Evolutionary conservation across 2,888 invertebrate species (phyloP).

Genomic region (Cryptus viduatorius): DNA sequence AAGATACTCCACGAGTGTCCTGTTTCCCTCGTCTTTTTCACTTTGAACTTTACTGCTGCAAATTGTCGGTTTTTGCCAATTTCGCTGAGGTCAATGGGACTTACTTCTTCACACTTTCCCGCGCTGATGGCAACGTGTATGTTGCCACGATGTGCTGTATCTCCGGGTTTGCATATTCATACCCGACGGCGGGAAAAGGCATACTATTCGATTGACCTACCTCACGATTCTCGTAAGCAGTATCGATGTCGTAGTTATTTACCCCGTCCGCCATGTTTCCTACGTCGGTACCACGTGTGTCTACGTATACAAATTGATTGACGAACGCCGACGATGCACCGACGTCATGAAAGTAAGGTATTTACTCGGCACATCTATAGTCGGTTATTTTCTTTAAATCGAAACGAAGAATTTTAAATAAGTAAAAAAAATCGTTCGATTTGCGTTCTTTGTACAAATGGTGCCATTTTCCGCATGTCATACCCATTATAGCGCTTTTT

Average conservation of each 20-base stretch:
- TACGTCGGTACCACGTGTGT: not conserved
- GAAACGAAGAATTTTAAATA: not conserved
- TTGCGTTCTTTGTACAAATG: too few relatives aligned
- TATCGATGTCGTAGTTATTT: not conserved
- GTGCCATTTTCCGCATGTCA: too few relatives aligned
- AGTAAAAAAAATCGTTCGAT: too few relatives aligned
- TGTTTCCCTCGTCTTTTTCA: conserved; percentile 16
- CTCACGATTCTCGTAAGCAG: conserved; percentile 42
- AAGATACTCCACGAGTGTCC: not conserved
- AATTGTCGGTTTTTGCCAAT: conserved; percentile 46
- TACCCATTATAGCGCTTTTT: too few relatives aligned
- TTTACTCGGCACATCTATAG: not conserved
- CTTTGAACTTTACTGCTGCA: not conserved
- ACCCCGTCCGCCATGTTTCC: not conserved
- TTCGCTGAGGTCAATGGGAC: not conserved
- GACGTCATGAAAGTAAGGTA: not conserved
- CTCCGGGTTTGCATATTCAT: not conserved
- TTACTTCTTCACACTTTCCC: conserved; percentile 46
- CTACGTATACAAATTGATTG: not conserved
- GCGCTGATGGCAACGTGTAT: conserved; percentile 28
- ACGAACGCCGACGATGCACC: conserved; percentile 1
- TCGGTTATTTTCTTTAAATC: not conserved
- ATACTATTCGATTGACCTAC: conserved; percentile 26
- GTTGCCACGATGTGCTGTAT: not conserved
- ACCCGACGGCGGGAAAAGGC: conserved; percentile 28